A percentile compares a stretch with the other conserved stretches of the same genome.
These are phyloP conservation scores for Prionailurus viverrinus DNA, from an alignment of 2,113 vertebrate genomes.

Conservation along the genomic window DNA sequence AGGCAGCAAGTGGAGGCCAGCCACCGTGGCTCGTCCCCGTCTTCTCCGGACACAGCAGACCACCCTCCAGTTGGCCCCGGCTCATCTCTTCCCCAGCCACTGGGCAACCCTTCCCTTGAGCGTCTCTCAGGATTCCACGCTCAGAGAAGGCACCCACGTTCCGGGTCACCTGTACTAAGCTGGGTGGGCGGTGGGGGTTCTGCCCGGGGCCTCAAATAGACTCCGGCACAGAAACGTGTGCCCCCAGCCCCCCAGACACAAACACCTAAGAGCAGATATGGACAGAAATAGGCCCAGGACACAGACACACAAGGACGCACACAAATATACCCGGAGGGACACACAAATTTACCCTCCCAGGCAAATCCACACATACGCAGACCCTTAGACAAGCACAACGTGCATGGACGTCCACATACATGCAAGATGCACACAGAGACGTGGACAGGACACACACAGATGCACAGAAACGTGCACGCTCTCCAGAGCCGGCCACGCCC, in stretches of 20 bases:
- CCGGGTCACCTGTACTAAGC: not conserved
- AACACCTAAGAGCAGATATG: not conserved
- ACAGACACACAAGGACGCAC: not conserved
- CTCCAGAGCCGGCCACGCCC: not conserved
- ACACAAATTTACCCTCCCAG: not conserved
- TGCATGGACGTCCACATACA: not conserved
- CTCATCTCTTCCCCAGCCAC: not conserved
- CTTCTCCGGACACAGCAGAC: not conserved
- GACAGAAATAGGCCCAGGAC: not conserved
- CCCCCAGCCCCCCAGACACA: not conserved
- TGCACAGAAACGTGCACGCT: too few species aligned
- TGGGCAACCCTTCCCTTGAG: not conserved
- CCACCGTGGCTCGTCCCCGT: not conserved
- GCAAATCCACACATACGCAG: not conserved
- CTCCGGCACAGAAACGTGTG: not conserved
- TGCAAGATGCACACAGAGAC: not conserved
- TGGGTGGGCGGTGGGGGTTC: not conserved
- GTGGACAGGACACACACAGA: not conserved
- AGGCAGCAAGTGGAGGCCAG: not conserved
- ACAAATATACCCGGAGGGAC: not conserved
- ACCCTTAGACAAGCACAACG: not conserved
- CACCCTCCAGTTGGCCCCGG: not conserved
- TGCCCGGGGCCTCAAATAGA: not conserved
- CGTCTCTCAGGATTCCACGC: not conserved
- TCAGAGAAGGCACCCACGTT: not conserved